Evolutionary conservation across 2,888 invertebrate species (phyloP).

Genomic region (Busseola fusca): DNA sequence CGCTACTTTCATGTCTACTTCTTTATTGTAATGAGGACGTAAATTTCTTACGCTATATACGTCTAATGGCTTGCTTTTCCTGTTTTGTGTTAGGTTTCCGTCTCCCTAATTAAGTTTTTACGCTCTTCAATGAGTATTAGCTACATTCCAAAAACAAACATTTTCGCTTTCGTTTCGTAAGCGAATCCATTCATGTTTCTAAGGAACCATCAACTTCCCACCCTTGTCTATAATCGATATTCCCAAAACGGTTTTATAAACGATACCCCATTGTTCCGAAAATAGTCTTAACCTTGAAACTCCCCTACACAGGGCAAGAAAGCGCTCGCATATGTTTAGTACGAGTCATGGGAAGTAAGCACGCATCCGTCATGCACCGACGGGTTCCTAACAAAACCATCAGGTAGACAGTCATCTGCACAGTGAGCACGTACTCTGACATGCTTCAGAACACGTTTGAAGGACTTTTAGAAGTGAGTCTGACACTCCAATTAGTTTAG

Average conservation of each 20-base stretch:
- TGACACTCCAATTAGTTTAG: slow-evolving; percentile 18
- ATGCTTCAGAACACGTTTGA: slow-evolving; percentile 13
- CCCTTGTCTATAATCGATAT: slow-evolving; percentile 20
- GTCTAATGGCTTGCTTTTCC: not conserved
- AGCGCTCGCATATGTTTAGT: slow-evolving; percentile 34
- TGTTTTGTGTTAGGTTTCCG: slow-evolving; percentile 7
- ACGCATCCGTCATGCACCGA: slow-evolving; percentile 46
- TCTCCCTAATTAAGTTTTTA: not conserved
- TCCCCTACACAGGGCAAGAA: slow-evolving; percentile 28
- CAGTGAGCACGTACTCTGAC: not conserved
- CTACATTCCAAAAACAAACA: slow-evolving; percentile 9
- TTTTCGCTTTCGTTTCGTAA: not conserved
- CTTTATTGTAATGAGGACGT: slow-evolving; percentile 6
- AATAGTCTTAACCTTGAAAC: slow-evolving; percentile 21
- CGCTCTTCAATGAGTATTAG: not conserved
- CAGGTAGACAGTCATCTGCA: slow-evolving; percentile 12
- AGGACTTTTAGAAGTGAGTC: not conserved
- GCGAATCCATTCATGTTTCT: slow-evolving; percentile 17
- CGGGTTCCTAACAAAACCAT: slow-evolving; percentile 31
- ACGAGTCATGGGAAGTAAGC: slow-evolving; percentile 62
- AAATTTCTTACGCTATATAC: slow-evolving; percentile 5
- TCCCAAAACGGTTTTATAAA: not conserved
- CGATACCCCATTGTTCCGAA: slow-evolving; percentile 4
- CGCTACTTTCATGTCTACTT: slow-evolving; percentile 24
- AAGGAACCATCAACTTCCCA: not conserved